Conservation (phyloP, 2,113 vertebrate genomes). For the Vombatus ursinus region DNA sequence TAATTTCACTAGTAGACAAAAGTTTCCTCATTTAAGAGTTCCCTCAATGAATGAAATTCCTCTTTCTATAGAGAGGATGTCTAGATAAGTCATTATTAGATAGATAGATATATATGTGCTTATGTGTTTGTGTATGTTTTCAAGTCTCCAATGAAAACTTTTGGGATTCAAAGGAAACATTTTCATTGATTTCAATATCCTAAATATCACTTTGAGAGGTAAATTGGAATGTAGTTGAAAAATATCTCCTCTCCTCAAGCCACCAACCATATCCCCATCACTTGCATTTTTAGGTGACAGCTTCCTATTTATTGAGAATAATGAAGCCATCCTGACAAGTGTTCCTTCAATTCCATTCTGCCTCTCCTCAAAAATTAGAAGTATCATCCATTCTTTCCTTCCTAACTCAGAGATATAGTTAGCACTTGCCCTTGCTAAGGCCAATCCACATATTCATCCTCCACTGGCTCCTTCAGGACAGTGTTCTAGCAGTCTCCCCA, state of each 20-base stretch:
- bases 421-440: not conserved
- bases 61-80: not conserved
- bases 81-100: not conserved
- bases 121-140: not conserved
- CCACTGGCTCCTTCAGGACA: not conserved
- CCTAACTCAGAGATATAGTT: not conserved
- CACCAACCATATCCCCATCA: not conserved
- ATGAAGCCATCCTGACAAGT: not conserved
- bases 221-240: not conserved
- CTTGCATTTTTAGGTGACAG: not conserved
- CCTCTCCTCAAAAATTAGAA: not conserved
- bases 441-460: not conserved
- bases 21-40: not conserved
- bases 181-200: not conserved
- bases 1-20: not conserved
- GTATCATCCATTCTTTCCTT: not conserved
- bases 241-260: not conserved
- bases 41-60: not conserved
- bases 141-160: not conserved
- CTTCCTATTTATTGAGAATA: not conserved
- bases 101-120: not conserved
- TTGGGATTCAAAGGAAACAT: not conserved
- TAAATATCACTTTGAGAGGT: not conserved
- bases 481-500: not conserved
- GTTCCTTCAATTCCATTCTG: not conserved